Conservation (phyloP, 2,797 vertebrate species). For the Rhinogobio ventralis region DNA sequence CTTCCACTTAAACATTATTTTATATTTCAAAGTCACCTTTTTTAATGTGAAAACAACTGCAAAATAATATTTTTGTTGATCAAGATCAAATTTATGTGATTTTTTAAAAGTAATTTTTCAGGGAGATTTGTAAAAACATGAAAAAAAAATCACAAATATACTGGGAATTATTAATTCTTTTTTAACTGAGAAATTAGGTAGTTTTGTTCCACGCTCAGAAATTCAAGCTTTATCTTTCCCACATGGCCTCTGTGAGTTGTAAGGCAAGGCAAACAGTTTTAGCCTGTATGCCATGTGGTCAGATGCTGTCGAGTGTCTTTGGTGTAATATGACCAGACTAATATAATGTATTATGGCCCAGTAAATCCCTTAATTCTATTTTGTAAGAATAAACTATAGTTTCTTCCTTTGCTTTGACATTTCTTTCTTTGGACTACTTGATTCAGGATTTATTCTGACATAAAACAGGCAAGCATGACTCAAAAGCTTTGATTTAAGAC, state of each 20-base stretch:
- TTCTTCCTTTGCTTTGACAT: not conserved
- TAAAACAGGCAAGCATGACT: conserved; percentile 7
- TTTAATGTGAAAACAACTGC: conserved; percentile 48
- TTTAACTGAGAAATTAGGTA: not conserved
- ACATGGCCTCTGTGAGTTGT: conserved; percentile 8
- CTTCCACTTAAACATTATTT: conserved; percentile 56
- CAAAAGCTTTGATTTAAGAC: not conserved
- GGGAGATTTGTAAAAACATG: not conserved
- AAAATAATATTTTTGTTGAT: conserved; percentile 30
- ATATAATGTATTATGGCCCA: not conserved
- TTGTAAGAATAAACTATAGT: not conserved
- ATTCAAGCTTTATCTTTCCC: conserved; percentile 5
- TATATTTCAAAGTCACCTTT: conserved; percentile 35
- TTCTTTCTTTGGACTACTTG: not conserved
- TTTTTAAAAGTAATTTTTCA: not conserved
- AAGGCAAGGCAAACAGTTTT: conserved; percentile 12
- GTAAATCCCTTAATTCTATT: conserved; percentile 5
- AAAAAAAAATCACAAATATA: not conserved
- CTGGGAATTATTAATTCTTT: too few species aligned
- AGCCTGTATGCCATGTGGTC: not conserved
- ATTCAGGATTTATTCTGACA: conserved; percentile 13
- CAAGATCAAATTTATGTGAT: not conserved
- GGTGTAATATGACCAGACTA: conserved; percentile 30
- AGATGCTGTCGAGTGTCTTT: conserved; percentile 22
- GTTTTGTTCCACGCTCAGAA: conserved; percentile 12